These are phyloP conservation scores for Meloe dianella DNA, from an alignment of 2,888 invertebrate genomes.

Conservation along the genomic window DNA sequence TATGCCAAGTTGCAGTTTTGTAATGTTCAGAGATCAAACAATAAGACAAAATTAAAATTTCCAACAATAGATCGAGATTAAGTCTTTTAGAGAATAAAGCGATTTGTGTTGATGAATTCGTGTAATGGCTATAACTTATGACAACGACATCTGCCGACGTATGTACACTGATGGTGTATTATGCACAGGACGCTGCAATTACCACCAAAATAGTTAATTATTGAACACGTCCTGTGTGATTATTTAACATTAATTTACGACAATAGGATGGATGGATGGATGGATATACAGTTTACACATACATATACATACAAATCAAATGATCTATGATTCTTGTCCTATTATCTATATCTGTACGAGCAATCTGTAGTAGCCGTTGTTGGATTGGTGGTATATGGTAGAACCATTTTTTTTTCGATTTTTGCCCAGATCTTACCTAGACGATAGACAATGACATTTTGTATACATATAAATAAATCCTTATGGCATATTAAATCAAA, in stretches of 20 bases:
- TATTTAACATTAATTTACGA: constrained; percentile 22
- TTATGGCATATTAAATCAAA: constrained; percentile 46
- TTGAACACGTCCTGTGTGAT: constrained; percentile 24
- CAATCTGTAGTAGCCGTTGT: neutral
- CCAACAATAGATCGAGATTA: too few species aligned
- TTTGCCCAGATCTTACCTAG: constrained; percentile 1
- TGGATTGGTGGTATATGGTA: neutral
- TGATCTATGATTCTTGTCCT: constrained; percentile 9
- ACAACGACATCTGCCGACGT: constrained; percentile 25
- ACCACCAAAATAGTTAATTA: constrained; percentile 30
- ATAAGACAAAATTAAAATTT: too few species aligned
- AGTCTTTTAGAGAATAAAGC: neutral
- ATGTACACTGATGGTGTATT: constrained; percentile 18
- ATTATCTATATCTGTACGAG: neutral
- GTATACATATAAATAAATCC: constrained; percentile 25
- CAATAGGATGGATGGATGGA: constrained; percentile 15
- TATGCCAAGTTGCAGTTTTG: too few species aligned
- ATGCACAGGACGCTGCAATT: constrained; percentile 31
- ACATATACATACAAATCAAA: constrained; percentile 53
- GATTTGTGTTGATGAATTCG: constrained; percentile 19
- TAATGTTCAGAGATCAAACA: too few species aligned
- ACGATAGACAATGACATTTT: constrained; percentile 4
- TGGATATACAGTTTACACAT: constrained; percentile 25
- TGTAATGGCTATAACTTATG: constrained; percentile 25
- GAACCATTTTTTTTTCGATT: neutral